phyloP scores from a whole-genome alignment of 53 echinoderm and acorn worm species.

The Crossaster papposus region DNA sequence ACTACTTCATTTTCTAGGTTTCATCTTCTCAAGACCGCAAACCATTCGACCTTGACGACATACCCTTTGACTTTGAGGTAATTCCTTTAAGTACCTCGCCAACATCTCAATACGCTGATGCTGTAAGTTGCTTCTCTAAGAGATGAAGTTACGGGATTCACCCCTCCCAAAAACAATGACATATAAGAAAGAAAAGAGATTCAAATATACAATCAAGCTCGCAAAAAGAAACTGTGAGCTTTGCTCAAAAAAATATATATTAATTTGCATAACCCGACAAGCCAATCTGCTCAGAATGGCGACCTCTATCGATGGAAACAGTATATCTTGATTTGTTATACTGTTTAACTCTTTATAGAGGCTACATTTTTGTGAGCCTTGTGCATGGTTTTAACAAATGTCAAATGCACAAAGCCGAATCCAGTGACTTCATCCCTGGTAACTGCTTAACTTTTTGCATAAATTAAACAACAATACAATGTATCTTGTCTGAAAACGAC shows the following conservation, averaged over 20 bases:
- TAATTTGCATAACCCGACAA: too few relatives aligned
- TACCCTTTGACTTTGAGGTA: slow-evolving; percentile 74
- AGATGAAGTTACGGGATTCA: slow-evolving; percentile 7
- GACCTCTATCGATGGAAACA: too few relatives aligned
- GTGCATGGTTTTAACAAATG: background rate
- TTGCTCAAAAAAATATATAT: too few relatives aligned
- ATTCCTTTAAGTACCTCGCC: slow-evolving; percentile 84
- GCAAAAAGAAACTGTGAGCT: too few relatives aligned
- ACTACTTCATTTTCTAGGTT: slow-evolving; percentile 21
- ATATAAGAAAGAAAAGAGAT: background rate
- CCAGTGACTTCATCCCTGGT: background rate
- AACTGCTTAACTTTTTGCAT: background rate
- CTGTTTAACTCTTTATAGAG: too few relatives aligned
- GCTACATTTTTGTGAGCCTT: too few relatives aligned
- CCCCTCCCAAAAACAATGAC: background rate
- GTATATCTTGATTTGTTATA: too few relatives aligned
- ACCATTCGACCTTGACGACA: slow-evolving; percentile 32
- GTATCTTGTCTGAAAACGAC: background rate
- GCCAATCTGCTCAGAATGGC: too few relatives aligned
- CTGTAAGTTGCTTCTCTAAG: slow-evolving; percentile 56
- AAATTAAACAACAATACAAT: background rate
- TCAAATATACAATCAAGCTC: background rate
- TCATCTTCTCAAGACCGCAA: background rate
- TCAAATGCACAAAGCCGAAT: background rate
- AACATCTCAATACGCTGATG: slow-evolving; percentile 76